Percentiles rank a stretch among this genome's conserved stretches.
These are phyloP conservation scores for Apaloderma vittatum DNA, from an alignment of 2,113 vertebrate species.

Conservation along the genomic window DNA sequence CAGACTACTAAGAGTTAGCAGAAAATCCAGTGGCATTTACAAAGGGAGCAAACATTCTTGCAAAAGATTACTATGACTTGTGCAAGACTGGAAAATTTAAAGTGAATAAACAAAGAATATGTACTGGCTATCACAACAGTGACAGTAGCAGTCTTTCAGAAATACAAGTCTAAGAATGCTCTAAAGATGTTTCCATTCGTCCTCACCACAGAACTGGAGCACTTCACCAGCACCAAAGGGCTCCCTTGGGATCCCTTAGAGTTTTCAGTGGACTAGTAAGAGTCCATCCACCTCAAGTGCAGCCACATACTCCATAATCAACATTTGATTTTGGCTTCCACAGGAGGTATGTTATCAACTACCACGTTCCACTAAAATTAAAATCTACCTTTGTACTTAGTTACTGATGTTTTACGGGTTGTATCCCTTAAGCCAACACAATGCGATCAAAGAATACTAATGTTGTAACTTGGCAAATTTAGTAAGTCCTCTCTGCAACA, in stretches of 20 bases:
- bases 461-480: neutral
- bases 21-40: too few relatives aligned
- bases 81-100: neutral
- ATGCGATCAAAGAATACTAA: neutral
- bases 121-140: fast-evolving
- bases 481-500: neutral
- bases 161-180: neutral
- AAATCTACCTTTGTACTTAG: neutral
- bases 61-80: neutral
- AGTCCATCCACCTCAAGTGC: neutral
- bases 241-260: neutral
- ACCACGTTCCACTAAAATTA: neutral
- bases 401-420: neutral
- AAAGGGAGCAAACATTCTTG: neutral
- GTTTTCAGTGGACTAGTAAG: neutral
- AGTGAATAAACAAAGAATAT: neutral
- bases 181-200: neutral
- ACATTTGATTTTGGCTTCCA: neutral
- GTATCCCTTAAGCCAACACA: neutral
- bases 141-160: neutral
- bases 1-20: neutral
- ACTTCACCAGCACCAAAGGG: neutral
- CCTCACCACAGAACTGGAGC: neutral
- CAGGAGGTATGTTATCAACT: neutral
- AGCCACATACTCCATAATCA: neutral